Percentiles rank a stretch among this genome's conserved stretches.
Evolutionary conservation across 2,888 invertebrate genomes (phyloP).

Genomic region (Ceratothoa steindachneri): DNA sequence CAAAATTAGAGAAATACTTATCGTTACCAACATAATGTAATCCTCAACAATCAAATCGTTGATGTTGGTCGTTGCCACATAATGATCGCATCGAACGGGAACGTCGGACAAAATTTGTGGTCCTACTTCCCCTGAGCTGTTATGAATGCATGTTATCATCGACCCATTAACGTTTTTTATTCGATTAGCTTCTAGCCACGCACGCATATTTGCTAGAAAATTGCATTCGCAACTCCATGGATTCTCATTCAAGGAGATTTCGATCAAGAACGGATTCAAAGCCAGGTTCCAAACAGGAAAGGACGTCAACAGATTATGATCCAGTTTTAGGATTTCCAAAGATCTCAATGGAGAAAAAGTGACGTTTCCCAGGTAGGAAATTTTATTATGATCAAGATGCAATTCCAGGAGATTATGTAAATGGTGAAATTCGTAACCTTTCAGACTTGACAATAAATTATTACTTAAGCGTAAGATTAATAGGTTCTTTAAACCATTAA

Average conservation of each 20-base stretch:
- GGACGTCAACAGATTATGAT: constrained; percentile 74
- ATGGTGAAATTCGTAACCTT: constrained; percentile 76
- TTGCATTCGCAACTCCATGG: constrained; percentile 89
- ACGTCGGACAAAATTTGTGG: constrained; percentile 35
- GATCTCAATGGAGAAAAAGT: constrained; percentile 77
- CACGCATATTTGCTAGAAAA: constrained; percentile 68
- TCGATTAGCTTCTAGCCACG: constrained; percentile 72
- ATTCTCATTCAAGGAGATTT: constrained; percentile 76
- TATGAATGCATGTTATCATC: constrained; percentile 35
- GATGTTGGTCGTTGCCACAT: constrained; percentile 40
- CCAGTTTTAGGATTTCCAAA: constrained; percentile 76
- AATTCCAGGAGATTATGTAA: constrained; percentile 77
- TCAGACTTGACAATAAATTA: constrained; percentile 72
- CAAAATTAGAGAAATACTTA: constrained; percentile 67
- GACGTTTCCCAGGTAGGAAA: constrained; percentile 75
- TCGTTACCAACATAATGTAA: constrained; percentile 70
- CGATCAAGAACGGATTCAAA: constrained; percentile 76
- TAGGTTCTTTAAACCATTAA: constrained; percentile 77
- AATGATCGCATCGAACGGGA: constrained; percentile 34
- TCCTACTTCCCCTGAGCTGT: constrained; percentile 27
- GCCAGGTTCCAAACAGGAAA: constrained; percentile 83
- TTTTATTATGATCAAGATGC: constrained; percentile 79
- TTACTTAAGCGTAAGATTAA: constrained; percentile 78
- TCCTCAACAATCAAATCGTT: constrained; percentile 57
- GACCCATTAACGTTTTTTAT: constrained; percentile 53